Base-by-base conservation (phyloP, 1,140 invertebrate species). In the Brachionus koreanus region DNA sequence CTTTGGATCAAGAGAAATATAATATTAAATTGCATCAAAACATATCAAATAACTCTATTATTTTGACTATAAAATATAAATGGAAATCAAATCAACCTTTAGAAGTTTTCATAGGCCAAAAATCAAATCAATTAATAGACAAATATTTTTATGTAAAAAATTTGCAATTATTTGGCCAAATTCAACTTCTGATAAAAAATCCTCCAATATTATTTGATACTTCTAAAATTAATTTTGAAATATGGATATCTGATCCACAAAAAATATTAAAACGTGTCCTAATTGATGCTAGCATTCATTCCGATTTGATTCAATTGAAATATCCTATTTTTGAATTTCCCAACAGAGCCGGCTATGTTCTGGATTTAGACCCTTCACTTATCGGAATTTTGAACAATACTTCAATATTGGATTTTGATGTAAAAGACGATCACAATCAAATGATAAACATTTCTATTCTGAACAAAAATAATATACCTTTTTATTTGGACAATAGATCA, bases 131-230 rank as follows among this genome's bases (percentile, higher is more conserved):
- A 46, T 43, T 46, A 74, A 13, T 46, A 43, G 39, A 74, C 0
- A 33, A 74, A 13, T 74, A 74, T 29, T 74, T 74, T 46, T 74
- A 74, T 49, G 16, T 74, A 74, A 74, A 43, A 25, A 39, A 74
- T 46, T 46, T 46, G 6, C 7, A 16, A 23, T 13, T 35, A 13
- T 74, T 46, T 74, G 19, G 19, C 9, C 19, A 29, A 46, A 23
- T 74, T 46, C 25, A 74, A 23, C 3, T 74, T 0, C 46, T 74
- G 4, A 19, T 74, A 23, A 74, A 74, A 46, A 46, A 23, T 10
- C 25, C 19, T 0, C 69, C 39, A 25, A 74, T 74, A 23, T 46
- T 43, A 46, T 25, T 49, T 5, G 39, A 74, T 9, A n/a, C 6
- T 25, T 25, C 69, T 46, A n/a, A 4, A 3, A 46, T 74, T 13